phyloP scores from a whole-genome alignment of 2,797 vertebrate genomes.

The Pangasius larnaudii region DNA sequence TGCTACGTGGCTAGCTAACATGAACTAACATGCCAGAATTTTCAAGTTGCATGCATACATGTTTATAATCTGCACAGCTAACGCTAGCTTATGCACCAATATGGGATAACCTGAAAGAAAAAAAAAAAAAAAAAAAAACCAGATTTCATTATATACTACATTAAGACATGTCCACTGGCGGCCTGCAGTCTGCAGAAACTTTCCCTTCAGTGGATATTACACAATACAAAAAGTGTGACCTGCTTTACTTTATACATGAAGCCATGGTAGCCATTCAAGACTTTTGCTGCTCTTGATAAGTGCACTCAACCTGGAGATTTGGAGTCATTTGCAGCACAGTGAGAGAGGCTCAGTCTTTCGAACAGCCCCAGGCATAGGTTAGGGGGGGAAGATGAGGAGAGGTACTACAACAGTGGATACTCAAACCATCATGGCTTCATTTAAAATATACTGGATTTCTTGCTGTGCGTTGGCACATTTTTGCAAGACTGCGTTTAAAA shows the following conservation, averaged over 20 bases:
- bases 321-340: background rate
- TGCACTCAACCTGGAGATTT: background rate
- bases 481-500: background rate
- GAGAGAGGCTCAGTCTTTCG: background rate
- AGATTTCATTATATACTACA: no score
- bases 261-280: background rate
- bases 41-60: background rate
- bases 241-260: background rate
- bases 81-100: background rate
- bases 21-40: background rate
- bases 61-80: background rate
- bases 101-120: background rate
- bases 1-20: background rate
- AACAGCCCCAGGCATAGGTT: background rate
- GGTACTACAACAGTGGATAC: no score
- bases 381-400: background rate
- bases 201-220: background rate
- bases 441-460: background rate
- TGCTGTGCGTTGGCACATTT: background rate
- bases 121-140: no score
- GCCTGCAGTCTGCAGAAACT: background rate
- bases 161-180: background rate
- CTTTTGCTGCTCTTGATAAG: background rate
- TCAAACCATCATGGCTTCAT: background rate
- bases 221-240: slow-evolving; percentile 52